Evolutionary conservation across 2,888 invertebrate species (phyloP).

Genomic region (Notodonta dromedarius): DNA sequence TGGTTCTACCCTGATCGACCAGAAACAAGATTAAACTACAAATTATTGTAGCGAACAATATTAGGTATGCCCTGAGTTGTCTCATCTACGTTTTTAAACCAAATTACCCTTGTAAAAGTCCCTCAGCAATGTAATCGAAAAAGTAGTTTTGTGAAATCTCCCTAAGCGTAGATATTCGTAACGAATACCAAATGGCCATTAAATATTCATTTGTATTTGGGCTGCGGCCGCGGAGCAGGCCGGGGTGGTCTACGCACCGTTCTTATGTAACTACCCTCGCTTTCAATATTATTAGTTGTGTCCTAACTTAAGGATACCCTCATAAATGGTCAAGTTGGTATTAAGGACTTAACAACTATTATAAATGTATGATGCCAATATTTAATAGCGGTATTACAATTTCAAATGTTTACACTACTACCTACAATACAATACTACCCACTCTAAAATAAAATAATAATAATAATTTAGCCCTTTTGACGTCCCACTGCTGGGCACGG

Average conservation of each 20-base stretch:
- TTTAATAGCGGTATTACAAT: too few relatives aligned
- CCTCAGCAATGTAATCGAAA: not conserved
- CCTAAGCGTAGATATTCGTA: conserved; percentile 10
- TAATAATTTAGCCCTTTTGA: too few relatives aligned
- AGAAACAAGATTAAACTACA: too few relatives aligned
- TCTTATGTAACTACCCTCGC: conserved; percentile 22
- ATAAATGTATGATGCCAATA: not conserved
- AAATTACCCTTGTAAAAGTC: not conserved
- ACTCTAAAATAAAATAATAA: too few relatives aligned
- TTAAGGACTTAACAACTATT: not conserved
- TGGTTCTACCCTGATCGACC: too few relatives aligned
- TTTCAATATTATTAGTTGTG: conserved; percentile 28
- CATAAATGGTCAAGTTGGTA: not conserved
- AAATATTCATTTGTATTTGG: conserved; percentile 33
- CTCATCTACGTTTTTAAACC: too few relatives aligned
- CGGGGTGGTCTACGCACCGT: conserved; percentile 12
- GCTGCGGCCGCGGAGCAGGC: conserved; percentile 9
- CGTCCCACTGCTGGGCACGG: too few relatives aligned
- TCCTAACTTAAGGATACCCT: not conserved
- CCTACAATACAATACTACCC: too few relatives aligned
- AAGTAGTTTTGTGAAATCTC: conserved; percentile 12
- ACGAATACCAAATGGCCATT: conserved; percentile 26
- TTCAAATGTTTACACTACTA: too few relatives aligned
- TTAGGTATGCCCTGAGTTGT: too few relatives aligned
- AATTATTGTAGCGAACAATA: too few relatives aligned